Conservation (phyloP, 2,113 vertebrate species). For the Tupaia chinensis region DNA sequence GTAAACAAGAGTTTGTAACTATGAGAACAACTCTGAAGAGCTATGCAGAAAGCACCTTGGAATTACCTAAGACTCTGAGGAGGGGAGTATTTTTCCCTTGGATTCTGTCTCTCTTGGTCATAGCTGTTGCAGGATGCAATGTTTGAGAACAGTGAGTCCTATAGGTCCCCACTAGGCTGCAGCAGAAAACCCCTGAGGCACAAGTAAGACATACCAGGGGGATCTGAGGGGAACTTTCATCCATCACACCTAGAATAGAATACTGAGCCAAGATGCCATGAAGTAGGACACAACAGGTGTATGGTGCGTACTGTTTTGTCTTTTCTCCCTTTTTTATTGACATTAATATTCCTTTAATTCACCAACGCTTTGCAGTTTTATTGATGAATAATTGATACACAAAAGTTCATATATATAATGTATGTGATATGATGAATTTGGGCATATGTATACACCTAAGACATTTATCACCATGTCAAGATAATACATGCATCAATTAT, state of each 20-base stretch:
- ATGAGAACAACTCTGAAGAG: background rate
- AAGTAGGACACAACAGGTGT: background rate
- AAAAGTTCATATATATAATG: background rate
- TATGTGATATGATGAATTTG: background rate
- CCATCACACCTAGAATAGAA: background rate
- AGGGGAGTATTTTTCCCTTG: background rate
- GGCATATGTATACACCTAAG: too few relatives aligned
- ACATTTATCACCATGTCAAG: background rate
- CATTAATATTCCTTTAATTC: background rate
- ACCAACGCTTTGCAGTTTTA: background rate
- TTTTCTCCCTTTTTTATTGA: background rate
- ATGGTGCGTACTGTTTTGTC: background rate
- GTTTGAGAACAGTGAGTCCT: background rate
- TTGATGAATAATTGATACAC: background rate
- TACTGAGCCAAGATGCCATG: background rate
- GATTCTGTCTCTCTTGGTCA: background rate
- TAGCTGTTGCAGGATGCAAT: background rate
- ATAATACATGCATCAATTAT: background rate
- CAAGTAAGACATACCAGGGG: rapidly evolving
- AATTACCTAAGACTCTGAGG: background rate
- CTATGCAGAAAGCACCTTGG: background rate
- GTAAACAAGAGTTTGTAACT: background rate
- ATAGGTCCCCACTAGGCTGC: rapidly evolving
- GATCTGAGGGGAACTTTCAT: background rate
- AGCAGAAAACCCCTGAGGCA: background rate